A percentile compares a stretch with the other conserved stretches of the same genome.
Evolutionary conservation across 2,113 vertebrate genomes (phyloP).

Genomic region (Cygnus atratus): DNA sequence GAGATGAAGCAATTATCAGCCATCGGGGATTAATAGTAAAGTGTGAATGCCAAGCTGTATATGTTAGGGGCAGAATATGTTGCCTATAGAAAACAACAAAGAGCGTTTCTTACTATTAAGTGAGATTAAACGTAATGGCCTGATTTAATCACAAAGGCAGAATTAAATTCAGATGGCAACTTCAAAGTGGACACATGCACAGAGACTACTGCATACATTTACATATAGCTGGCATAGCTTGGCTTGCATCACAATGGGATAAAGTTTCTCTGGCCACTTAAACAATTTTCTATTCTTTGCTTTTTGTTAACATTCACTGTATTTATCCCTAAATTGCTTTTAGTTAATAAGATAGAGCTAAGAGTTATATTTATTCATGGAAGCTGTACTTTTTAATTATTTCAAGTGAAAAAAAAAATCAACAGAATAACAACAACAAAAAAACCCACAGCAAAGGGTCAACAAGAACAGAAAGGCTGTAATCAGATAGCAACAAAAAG

Average conservation of each 20-base stretch:
- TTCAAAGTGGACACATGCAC: slow-evolving; percentile 84
- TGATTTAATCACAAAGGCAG: slow-evolving; percentile 86
- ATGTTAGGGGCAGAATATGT: slow-evolving; percentile 85
- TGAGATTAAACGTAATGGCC: slow-evolving; percentile 88
- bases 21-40: slow-evolving; percentile 85
- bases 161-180: slow-evolving; percentile 87
- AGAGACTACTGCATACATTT: slow-evolving; percentile 80
- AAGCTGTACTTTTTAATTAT: slow-evolving; percentile 75
- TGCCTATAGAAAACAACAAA: slow-evolving; percentile 87
- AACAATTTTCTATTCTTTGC: slow-evolving; percentile 82
- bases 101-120: slow-evolving; percentile 85
- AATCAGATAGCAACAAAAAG: slow-evolving; percentile 49
- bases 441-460: slow-evolving; percentile 20
- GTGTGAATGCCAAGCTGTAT: slow-evolving; percentile 85
- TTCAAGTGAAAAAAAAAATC: slow-evolving; percentile 37
- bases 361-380: slow-evolving; percentile 78
- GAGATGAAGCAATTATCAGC: slow-evolving; percentile 87
- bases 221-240: slow-evolving; percentile 86
- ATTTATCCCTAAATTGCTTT: slow-evolving; percentile 76
- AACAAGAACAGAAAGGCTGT: slow-evolving; percentile 49
- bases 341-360: slow-evolving; percentile 69
- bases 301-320: slow-evolving; percentile 76
- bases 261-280: slow-evolving; percentile 84
- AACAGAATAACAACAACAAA: background rate
- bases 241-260: slow-evolving; percentile 76